Conservation (phyloP, 2,888 invertebrate species). For the Hartigia nigra region DNA sequence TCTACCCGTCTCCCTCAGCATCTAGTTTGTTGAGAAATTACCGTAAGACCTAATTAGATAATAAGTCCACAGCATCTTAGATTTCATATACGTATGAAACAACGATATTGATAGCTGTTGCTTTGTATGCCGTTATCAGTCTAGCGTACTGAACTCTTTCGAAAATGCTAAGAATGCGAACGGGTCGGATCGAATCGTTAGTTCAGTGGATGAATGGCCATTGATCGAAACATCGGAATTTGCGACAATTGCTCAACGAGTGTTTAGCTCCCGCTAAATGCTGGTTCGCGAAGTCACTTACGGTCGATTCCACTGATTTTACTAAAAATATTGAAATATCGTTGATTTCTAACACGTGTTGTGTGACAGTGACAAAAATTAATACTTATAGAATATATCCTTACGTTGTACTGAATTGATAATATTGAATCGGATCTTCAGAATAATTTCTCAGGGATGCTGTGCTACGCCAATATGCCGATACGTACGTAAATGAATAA, state of each 20-base stretch:
- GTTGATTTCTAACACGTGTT: background rate
- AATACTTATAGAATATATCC: background rate
- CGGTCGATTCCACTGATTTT: background rate
- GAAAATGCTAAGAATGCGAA: conserved; percentile 26
- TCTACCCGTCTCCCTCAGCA: background rate
- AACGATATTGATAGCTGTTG: conserved; percentile 30
- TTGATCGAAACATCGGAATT: conserved; percentile 21
- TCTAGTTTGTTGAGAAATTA: conserved; percentile 13
- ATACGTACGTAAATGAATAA: background rate
- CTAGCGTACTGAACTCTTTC: conserved; percentile 30
- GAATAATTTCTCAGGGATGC: background rate
- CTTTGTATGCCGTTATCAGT: conserved; percentile 30
- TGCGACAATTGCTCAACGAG: background rate
- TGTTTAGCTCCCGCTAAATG: background rate
- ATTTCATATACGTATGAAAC: conserved; percentile 21
- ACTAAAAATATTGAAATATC: background rate
- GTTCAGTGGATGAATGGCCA: conserved; percentile 36
- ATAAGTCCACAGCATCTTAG: conserved; percentile 30
- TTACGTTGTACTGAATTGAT: background rate
- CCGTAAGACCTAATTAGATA: conserved; percentile 48
- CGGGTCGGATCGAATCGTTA: background rate
- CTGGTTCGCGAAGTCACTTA: background rate
- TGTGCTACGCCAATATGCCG: background rate
- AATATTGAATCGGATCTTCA: background rate
- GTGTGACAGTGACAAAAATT: background rate